These are phyloP conservation scores for Drosophila rellima DNA, from an alignment of 2,888 invertebrate species.

Conservation along the genomic window DNA sequence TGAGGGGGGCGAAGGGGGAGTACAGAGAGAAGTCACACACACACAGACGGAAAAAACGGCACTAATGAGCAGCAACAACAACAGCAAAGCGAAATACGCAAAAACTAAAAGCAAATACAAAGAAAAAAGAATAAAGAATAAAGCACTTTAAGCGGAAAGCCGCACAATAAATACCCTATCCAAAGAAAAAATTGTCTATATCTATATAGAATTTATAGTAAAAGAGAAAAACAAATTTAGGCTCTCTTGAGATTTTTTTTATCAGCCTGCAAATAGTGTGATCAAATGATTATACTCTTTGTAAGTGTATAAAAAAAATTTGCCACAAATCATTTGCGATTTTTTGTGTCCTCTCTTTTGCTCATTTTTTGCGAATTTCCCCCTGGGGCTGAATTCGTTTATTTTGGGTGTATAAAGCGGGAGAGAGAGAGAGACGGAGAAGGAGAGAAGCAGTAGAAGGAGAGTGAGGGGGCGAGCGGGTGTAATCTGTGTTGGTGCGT, in stretches of 20 bases:
- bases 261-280: not conserved
- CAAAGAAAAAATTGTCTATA: no score
- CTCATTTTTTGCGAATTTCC: constrained; percentile 62
- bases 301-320: constrained; percentile 52
- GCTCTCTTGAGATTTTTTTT: no score
- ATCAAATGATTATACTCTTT: not conserved
- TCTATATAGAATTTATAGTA: no score
- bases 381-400: constrained; percentile 76
- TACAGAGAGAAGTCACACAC: constrained; percentile 35
- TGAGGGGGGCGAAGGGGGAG: not conserved
- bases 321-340: constrained; percentile 79
- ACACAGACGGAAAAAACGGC: constrained; percentile 62
- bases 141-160: not conserved
- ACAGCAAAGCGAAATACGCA: constrained; percentile 63
- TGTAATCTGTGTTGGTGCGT: constrained; percentile 62
- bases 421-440: constrained; percentile 6
- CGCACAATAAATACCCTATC: constrained; percentile 9
- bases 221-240: no score
- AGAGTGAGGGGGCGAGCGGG: constrained; percentile 3
- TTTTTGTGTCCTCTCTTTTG: constrained; percentile 59
- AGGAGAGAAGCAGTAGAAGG: not conserved
- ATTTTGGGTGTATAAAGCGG: constrained; percentile 51
- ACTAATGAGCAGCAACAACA: constrained; percentile 68
- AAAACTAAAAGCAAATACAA: constrained; percentile 66
- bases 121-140: constrained; percentile 9